phyloP scores from a whole-genome alignment of 2,797 vertebrate genomes.

The Cyprinodon diabolis region DNA sequence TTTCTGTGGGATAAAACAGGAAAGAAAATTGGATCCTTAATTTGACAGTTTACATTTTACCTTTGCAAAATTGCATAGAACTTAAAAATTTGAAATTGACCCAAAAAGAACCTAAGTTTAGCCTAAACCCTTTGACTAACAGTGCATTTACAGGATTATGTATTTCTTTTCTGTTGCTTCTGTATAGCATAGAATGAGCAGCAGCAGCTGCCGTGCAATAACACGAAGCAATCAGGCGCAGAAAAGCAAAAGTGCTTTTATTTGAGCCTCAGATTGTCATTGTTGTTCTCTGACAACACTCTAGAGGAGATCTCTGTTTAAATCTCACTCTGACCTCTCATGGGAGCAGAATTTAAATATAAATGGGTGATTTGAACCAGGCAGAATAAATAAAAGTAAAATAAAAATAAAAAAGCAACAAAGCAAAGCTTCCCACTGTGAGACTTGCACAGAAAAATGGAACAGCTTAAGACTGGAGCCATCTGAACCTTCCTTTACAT shows the following conservation, averaged over 20 bases:
- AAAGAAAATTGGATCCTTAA: background rate
- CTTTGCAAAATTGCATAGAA: background rate
- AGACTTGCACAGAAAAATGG: background rate
- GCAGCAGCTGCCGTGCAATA: conserved; percentile 7
- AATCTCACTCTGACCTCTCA: background rate
- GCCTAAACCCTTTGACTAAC: background rate
- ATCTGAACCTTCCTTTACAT: background rate
- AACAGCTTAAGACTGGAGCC: background rate
- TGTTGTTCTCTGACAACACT: conserved; percentile 1
- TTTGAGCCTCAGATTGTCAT: conserved; percentile 8
- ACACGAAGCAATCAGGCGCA: background rate
- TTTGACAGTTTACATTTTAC: background rate
- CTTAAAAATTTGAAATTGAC: background rate
- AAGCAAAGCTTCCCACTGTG: conserved; percentile 5
- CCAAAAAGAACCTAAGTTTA: background rate
- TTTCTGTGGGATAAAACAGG: background rate
- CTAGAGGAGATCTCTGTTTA: background rate
- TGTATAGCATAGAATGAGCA: background rate
- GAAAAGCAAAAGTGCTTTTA: conserved; percentile 6
- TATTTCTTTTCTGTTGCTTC: background rate
- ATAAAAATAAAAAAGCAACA: background rate
- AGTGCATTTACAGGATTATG: background rate
- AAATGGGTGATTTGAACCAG: background rate
- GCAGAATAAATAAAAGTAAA: conserved; percentile 1
- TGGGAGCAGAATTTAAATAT: conserved; percentile 1